Percentiles rank a stretch among this genome's conserved stretches.
These are phyloP conservation scores for Tragulus kanchil DNA, from an alignment of 2,113 vertebrate species.

Conservation along the genomic window DNA sequence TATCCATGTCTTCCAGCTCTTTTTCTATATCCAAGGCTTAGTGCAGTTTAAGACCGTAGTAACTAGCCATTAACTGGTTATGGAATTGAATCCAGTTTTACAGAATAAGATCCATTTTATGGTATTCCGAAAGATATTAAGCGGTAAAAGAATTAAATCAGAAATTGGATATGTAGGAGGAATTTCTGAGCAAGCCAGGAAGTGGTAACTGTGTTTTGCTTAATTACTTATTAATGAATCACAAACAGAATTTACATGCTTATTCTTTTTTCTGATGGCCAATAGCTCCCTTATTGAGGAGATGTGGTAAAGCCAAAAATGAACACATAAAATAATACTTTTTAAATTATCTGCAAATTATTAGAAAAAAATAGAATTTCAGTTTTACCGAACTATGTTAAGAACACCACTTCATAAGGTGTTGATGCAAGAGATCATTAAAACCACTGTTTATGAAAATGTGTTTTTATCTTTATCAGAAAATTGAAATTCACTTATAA, in stretches of 20 bases:
- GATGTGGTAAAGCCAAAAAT: not conserved
- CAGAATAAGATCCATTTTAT: not conserved
- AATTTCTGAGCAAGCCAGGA: not conserved
- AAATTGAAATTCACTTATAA: conserved; percentile 54
- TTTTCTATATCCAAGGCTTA: not conserved
- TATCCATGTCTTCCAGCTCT: not conserved
- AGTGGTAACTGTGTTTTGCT: not conserved
- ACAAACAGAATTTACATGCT: not conserved
- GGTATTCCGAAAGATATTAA: not conserved
- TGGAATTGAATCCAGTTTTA: not conserved
- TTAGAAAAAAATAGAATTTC: conserved; percentile 13
- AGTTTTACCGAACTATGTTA: conserved; percentile 9
- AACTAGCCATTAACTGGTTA: not conserved
- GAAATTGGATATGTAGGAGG: not conserved
- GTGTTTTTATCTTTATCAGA: conserved; percentile 9
- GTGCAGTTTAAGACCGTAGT: not conserved
- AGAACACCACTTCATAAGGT: conserved; percentile 38
- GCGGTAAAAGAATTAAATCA: not conserved
- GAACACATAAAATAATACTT: not conserved
- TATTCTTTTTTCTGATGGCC: not conserved
- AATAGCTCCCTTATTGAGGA: not conserved
- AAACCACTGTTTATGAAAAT: conserved; percentile 26
- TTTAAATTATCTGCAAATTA: conserved; percentile 39
- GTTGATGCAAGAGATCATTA: not conserved
- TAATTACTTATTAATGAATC: not conserved